Evolutionary conservation across 1,140 invertebrate species (phyloP), one percentile per base, ranked within the genome.

Genomic region (Heterodera schachtii): DNA sequence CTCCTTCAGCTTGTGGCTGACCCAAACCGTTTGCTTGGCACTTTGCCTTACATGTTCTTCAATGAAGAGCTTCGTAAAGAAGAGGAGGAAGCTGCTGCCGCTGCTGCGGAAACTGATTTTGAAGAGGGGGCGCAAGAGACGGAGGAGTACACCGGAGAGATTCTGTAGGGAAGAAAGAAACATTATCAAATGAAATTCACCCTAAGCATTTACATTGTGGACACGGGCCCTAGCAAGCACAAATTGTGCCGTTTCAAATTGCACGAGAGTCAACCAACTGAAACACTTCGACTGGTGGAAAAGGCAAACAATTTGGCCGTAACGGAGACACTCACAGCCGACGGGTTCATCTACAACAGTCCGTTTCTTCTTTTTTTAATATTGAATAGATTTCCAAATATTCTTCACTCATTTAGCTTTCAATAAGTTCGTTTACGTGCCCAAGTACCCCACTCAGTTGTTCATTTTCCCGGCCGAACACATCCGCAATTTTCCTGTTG

Each of bases 211-310:
- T 69, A 78, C 66, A 70, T 78, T 64, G 57, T 78, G 44, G 77
- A 78, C 70, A 78, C 77, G 31, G 77, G 77, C 46, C 77, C 77
- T 7, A 64, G 46, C 31, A 41, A 46, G 60, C 47, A 69, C 49
- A 78, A 78, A 21, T 52, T 78, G 13, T 78, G 77, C 46, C 66
- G 77, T 46, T 78, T 78, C 46, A 44, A 46, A 70, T 52, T 78
- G 21, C 21, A 31, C 11, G 77, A 78, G 47, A 64, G 66, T 41
- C 64, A 66, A 49, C 77, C 77, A 5, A 44, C 19, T 19, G 49
- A 31, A 19, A 78, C 77, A 8, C 77, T 47, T 31, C 31, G 66
- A 6, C 47, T 78, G 64, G 46, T 78, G 46, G 64, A 78, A 70
- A 31, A 47, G 31, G 52, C 77, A 3, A 78, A 78, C 66, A 41